Base-by-base conservation (phyloP, 2,888 invertebrate species). In the Cosmia pyralina region DNA sequence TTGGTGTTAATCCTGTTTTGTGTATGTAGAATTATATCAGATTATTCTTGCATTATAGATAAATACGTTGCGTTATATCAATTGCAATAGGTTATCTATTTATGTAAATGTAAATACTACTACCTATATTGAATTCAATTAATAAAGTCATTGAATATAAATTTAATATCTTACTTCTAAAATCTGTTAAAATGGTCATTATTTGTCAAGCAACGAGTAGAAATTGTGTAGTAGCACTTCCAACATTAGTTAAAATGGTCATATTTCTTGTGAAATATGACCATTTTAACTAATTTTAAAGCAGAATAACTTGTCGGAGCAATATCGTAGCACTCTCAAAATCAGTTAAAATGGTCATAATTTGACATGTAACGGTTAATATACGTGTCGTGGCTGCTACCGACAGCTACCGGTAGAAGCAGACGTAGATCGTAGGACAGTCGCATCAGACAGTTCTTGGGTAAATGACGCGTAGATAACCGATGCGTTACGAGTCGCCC, bases 391-490 rank as follows among this genome's bases (percentile, higher is more conserved):
- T 59, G 38, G 67, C 64, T 6, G 69, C 77, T 82, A 79, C 80
- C 57, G 67, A 52, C 66, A 13, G 75, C 70, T 84, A 76, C 72
- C 41, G 68, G 41, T 53, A n/a, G 57, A 28, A 44, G n/a, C 3
- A 28, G 7, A 34, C 19, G 41, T 50, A 58, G 62, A 70, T 53
- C 55, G 58, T 59, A 67, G 57, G 50, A 59, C 46, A 44, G 65
- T 79, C 70, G 50, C 67, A 75, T 84, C 81, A 85, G 75, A 85
- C 83, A 83, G 85, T 87, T 87, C 77, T 85, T 78, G 82, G 67
- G 79, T 84, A 86, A 89, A 90, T 90, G 89, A 90, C 76, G 88
- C 89, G 87, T 88, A 82, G 82, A 87, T 83, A 90, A 90, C 80
- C 79, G 82, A 90, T 90, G 86, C 86, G 90, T 88, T 88, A 85